Base-by-base conservation (phyloP, 2,797 vertebrate species). In the Tinamus major region DNA sequence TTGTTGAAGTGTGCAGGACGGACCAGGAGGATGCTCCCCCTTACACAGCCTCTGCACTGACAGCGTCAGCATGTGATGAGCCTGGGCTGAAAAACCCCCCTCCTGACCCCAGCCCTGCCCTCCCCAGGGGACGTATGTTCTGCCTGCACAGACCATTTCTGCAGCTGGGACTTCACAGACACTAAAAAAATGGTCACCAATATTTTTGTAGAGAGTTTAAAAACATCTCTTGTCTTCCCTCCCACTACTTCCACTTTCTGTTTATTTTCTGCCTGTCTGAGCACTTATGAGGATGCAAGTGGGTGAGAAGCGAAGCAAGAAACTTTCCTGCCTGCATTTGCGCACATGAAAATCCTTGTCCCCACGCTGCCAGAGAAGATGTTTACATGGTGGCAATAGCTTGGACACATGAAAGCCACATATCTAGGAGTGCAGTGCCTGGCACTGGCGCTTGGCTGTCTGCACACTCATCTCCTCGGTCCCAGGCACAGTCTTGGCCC, bases 51-150 rank as follows among this genome's bases (percentile, higher is more conserved):
- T 76, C 33, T 49, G 65, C 58, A 49, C 14, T 11, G 9, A 15
- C 7, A 16, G 10, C 27, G 14, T 29, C 31, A 55, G 33, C 70
- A 8, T 4, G 6, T 56, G 64, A 51, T 56, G 64, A 51, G n/a
- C 41, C 21, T 15, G 8, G 21, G 67, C 63, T 81, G 33, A 55
- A 75, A 37, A 59, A 37, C n/a, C 9, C 1, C 5, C 14, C 9
- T 67, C 27, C 31, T 26, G 14, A 35, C 0, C 0, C 8, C 8
- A 4, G 56, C 3, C 19, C 17, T 81, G 58, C 37, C 31, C 13
- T 61, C 24, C 14, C 51, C 35, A 35, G 6, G 7, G 2, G 13
- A 9, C 20, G 37, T 17, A 17, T 4, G 4, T 29, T 56, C 53
- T 90, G 69, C 58, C 46, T 64, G 6, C 33, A 42, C 3, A 12